Evolutionary conservation across 1,140 invertebrate species (phyloP).

Genomic region (Batillaria attramentaria): DNA sequence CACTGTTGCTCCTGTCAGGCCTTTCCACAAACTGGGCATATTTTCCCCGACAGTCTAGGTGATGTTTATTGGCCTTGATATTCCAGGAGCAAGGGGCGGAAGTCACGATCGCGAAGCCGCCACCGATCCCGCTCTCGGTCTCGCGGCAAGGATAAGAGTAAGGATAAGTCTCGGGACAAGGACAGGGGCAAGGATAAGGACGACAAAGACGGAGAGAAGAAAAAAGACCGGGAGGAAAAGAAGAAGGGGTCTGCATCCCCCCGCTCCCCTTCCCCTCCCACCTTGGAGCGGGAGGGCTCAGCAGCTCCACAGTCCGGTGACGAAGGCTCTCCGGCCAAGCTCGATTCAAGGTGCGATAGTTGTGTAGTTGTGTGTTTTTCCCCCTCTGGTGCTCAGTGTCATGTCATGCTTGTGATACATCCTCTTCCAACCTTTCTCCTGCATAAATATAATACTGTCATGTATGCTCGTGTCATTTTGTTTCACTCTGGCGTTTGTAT

Average conservation of each 20-base stretch:
- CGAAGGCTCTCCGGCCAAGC: slow-evolving; percentile 16
- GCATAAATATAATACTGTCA: no score
- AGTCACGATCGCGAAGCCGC: slow-evolving; percentile 43
- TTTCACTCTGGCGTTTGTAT: no score
- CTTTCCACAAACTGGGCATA: background rate
- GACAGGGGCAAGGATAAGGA: background rate
- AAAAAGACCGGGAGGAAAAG: slow-evolving; percentile 25
- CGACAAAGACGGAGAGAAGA: slow-evolving; percentile 13
- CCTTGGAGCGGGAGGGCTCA: slow-evolving; percentile 52
- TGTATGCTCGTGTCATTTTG: no score
- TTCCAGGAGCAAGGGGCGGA: slow-evolving; percentile 45
- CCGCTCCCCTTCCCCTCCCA: slow-evolving; percentile 58
- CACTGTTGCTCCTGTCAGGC: background rate
- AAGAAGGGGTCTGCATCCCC: slow-evolving; percentile 30
- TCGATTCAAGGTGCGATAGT: slow-evolving; percentile 15
- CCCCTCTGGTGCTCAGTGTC: background rate
- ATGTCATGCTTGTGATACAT: background rate
- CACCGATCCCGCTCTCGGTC: slow-evolving; percentile 37
- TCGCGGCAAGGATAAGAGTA: slow-evolving; percentile 23
- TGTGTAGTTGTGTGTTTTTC: slow-evolving; percentile 5
- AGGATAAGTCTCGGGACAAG: slow-evolving; percentile 40
- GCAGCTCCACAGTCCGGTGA: slow-evolving; percentile 12
- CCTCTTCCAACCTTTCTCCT: background rate
- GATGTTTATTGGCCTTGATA: slow-evolving; percentile 7
- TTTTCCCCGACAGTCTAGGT: background rate